Evolutionary conservation across 1,140 invertebrate genomes (phyloP), one percentile per base, ranked within the genome.

Genomic region (Carposina sasakii): DNA sequence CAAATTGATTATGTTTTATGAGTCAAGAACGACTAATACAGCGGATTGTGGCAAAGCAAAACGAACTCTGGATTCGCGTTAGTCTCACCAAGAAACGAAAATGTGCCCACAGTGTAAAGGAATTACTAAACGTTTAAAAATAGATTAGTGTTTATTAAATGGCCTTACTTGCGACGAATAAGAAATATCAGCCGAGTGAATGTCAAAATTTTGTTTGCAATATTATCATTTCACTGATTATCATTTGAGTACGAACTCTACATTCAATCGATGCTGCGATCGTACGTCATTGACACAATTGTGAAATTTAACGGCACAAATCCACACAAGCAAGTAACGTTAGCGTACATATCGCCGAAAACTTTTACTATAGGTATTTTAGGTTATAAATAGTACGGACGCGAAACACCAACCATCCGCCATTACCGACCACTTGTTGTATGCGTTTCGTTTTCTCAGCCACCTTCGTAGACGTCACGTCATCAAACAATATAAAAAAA

Each of bases 371-470:
- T 83, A n/a, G n/a, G n/a, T n/a, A 78, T 82, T 85, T 84, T 83
- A 85, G 81, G 83, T 85, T 85, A 85, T 84, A 85, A 85, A 85
- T 85, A 85, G 83, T 81, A 75, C 76, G 71, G 76, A 85, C 81
- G 79, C 78, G 81, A 77, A 81, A 81, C 79, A 79, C 69, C 76
- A 77, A 79, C 76, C 68, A 76, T 81, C 76, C 83, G 83, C 83
- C 83, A 84, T 85, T 85, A 84, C 77, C 69, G 64, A 77, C 70
- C 69, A 81, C 78, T 82, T 79, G 73, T 79, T 75, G 68, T 78
- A 76, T 8, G 34, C 55, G 54, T 62, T 63, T 61, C 67, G 68
- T 73, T 75, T 63, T 63, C 60, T 52, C 60, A 72, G 62, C 54
- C 60, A 65, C 62, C 52, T 65, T 57, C 69, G 52, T 57, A 63